Evolutionary conservation across 1,140 invertebrate species (phyloP).

Genomic region (Oryctes rhinoceros): DNA sequence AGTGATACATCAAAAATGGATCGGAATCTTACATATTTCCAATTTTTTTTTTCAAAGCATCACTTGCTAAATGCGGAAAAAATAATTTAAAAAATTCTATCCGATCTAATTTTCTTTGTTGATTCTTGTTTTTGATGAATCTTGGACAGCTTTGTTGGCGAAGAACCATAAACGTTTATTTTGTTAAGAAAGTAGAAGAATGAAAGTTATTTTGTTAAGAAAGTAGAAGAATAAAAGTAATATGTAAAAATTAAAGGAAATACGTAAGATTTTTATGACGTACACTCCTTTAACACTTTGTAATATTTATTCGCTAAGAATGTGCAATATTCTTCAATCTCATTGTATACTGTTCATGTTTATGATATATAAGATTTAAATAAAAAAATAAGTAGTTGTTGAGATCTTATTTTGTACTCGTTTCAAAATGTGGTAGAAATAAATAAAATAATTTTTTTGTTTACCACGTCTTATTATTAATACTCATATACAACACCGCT

Average conservation of each 20-base stretch:
- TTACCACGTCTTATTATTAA: too few relatives aligned
- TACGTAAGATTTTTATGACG: neutral
- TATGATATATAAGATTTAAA: neutral
- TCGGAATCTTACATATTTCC: neutral
- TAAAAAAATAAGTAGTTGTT: neutral
- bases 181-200: too few relatives aligned
- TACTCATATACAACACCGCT: too few relatives aligned
- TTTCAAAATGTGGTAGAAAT: neutral
- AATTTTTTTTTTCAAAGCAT: neutral
- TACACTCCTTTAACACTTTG: too few relatives aligned
- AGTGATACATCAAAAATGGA: neutral
- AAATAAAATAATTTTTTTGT: constrained; percentile 8
- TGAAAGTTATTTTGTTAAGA: too few relatives aligned
- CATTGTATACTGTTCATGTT: constrained; percentile 16
- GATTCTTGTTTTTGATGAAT: too few relatives aligned
- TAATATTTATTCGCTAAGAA: neutral
- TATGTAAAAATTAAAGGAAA: neutral
- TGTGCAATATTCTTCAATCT: constrained; percentile 6
- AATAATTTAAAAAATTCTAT: too few relatives aligned
- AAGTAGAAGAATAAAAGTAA: too few relatives aligned
- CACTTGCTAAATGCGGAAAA: too few relatives aligned
- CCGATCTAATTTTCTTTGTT: too few relatives aligned
- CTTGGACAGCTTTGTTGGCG: too few relatives aligned
- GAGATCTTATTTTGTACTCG: neutral
- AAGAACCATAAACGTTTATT: too few relatives aligned